These are phyloP conservation scores for Thalpophila matura DNA, from an alignment of 2,888 invertebrate genomes.

Conservation along the genomic window DNA sequence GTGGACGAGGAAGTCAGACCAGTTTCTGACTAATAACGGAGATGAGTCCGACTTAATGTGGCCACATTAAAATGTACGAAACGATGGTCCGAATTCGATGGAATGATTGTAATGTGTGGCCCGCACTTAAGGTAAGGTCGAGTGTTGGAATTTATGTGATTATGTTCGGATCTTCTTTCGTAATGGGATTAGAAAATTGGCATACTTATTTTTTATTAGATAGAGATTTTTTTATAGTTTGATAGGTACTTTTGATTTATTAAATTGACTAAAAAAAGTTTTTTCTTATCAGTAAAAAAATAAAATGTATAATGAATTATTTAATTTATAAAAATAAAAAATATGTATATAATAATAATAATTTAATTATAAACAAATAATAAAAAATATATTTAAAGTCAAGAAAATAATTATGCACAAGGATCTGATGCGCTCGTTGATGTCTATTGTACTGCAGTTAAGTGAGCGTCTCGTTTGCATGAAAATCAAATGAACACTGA, in stretches of 20 bases:
- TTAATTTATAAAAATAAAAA: neutral
- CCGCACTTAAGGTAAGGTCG: conserved; percentile 76
- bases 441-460: conserved; percentile 66
- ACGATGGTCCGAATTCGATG: conserved; percentile 71
- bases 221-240: neutral
- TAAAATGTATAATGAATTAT: neutral
- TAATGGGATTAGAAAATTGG: conserved; percentile 29
- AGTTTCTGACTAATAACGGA: conserved; percentile 85
- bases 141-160: conserved; percentile 25
- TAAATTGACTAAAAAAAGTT: too few relatives aligned
- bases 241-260: neutral
- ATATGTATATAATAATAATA: neutral
- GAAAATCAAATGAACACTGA: conserved; percentile 36
- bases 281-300: neutral
- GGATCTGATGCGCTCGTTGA: conserved; percentile 61
- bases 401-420: neutral
- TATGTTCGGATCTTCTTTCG: conserved; percentile 14
- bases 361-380: neutral
- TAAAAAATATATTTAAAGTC: too few relatives aligned
- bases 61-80: conserved; percentile 64
- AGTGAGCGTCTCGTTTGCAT: conserved; percentile 13
- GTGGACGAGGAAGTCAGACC: conserved; percentile 84
- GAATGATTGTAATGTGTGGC: conserved; percentile 79
- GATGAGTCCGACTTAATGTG: conserved; percentile 77
- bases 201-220: neutral